phyloP scores from a whole-genome alignment of 2,113 vertebrate species.

The Anhinga rufa region DNA sequence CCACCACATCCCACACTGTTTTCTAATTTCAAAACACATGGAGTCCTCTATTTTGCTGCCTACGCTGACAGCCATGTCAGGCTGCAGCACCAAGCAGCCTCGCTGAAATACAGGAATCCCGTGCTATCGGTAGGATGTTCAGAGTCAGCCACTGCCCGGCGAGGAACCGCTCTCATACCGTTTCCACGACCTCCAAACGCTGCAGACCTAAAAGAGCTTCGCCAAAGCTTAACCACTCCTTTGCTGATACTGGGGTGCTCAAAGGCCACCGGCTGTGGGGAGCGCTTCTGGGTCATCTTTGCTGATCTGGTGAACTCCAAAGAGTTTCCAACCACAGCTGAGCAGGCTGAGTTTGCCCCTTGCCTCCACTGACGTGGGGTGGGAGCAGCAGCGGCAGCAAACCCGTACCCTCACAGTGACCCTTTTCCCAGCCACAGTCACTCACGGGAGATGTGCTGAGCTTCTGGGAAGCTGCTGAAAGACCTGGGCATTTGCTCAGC shows the following conservation, averaged over 20 bases:
- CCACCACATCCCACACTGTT: background rate
- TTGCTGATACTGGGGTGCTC: background rate
- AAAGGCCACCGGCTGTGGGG: background rate
- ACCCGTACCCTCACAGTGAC: background rate
- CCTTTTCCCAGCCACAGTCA: background rate
- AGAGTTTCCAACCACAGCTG: background rate
- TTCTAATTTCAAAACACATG: background rate
- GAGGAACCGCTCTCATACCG: background rate
- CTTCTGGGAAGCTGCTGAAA: background rate
- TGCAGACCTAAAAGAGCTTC: background rate
- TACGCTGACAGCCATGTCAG: background rate
- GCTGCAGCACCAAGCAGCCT: background rate
- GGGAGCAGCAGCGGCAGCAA: background rate
- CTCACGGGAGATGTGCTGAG: background rate
- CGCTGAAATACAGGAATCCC: background rate
- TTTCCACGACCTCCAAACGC: background rate
- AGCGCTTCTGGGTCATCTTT: background rate
- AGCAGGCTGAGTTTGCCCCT: background rate
- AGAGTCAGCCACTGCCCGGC: background rate
- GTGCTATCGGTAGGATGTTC: background rate
- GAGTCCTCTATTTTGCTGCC: background rate
- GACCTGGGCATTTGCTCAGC: fast-evolving
- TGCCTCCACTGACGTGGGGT: background rate
- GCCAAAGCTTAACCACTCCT: background rate
- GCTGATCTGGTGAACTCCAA: background rate